Evolutionary conservation across 2,113 vertebrate genomes (phyloP).

Genomic region (Macaca nemestrina): DNA sequence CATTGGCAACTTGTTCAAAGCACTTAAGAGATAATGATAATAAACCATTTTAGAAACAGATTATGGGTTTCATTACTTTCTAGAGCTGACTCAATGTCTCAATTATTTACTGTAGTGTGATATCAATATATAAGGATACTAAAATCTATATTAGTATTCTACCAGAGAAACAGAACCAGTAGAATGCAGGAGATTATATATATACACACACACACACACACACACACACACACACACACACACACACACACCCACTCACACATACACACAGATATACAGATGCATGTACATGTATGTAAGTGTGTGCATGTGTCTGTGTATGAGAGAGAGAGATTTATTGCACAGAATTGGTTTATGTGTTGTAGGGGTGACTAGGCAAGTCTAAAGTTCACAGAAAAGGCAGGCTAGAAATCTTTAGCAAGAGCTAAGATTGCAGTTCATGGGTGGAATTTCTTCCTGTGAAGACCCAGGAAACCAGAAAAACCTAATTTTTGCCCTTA

Average conservation of each 20-base stretch:
- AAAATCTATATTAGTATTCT: neutral
- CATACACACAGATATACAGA: no score
- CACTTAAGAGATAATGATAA: neutral
- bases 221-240: neutral
- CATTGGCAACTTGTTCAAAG: neutral
- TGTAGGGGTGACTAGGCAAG: neutral
- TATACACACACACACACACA: neutral
- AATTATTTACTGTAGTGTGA: neutral
- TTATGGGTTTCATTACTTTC: neutral
- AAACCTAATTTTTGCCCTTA: neutral
- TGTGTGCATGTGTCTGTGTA: neutral
- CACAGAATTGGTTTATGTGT: neutral
- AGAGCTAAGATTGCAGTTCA: neutral
- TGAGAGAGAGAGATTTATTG: neutral
- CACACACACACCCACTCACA: neutral
- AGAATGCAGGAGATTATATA: neutral
- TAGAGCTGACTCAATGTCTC: neutral
- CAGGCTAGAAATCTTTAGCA: neutral
- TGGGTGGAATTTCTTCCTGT: neutral
- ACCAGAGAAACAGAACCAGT: neutral
- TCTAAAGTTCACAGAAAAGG: neutral
- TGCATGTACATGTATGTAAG: neutral
- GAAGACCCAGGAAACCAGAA: neutral
- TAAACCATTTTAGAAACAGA: slow-evolving; percentile 12
- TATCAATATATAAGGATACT: neutral